Percentiles rank a stretch among this genome's conserved stretches.
These are phyloP conservation scores for Sorex fumeus DNA, from an alignment of 2,113 vertebrate genomes.

Conservation along the genomic window DNA sequence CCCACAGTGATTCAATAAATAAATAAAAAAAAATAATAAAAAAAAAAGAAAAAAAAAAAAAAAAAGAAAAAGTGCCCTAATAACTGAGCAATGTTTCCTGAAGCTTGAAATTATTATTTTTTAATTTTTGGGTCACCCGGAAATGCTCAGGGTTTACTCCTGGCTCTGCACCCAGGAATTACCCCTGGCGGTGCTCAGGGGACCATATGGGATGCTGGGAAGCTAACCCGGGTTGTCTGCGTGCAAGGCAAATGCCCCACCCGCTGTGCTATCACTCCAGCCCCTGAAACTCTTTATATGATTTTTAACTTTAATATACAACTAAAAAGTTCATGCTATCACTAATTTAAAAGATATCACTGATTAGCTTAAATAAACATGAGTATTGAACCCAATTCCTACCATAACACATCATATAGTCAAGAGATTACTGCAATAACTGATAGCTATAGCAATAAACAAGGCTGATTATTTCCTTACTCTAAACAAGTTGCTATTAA, in stretches of 20 bases:
- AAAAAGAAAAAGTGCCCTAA: neutral
- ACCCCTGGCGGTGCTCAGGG: too few relatives aligned
- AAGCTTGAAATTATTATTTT: slow-evolving; percentile 23
- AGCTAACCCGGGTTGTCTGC: too few relatives aligned
- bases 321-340: neutral
- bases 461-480: neutral
- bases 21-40: too few relatives aligned
- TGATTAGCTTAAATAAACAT: neutral
- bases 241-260: too few relatives aligned
- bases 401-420: neutral
- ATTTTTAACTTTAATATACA: neutral
- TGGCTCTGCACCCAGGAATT: too few relatives aligned
- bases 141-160: too few relatives aligned
- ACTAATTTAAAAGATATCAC: neutral
- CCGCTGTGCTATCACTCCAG: too few relatives aligned
- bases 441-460: neutral
- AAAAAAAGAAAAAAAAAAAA: neutral
- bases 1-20: too few relatives aligned
- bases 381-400: neutral
- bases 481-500: neutral
- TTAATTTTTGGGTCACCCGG: too few relatives aligned
- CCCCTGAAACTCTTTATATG: too few relatives aligned
- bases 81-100: neutral
- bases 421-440: neutral
- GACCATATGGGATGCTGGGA: too few relatives aligned